A percentile compares a stretch with the other conserved stretches of the same genome.
These are phyloP conservation scores for Egretta garzetta DNA, from an alignment of 2,113 vertebrate species.

Conservation along the genomic window DNA sequence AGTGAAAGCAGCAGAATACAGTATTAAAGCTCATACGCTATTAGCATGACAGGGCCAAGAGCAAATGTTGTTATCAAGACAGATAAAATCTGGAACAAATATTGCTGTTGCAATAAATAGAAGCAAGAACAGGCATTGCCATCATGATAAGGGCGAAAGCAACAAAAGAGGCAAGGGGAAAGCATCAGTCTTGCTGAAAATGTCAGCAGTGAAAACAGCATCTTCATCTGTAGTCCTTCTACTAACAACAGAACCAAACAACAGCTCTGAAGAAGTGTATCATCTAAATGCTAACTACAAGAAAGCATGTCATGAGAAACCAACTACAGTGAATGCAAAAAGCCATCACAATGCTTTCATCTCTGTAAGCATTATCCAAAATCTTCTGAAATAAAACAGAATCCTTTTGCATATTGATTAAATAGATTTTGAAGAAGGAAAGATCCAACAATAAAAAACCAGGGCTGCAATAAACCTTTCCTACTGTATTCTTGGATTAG, in stretches of 20 bases:
- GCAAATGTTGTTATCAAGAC: neutral
- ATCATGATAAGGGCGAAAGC: neutral
- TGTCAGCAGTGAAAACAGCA: neutral
- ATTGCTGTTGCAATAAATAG: neutral
- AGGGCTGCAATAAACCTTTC: neutral
- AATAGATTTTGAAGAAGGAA: neutral
- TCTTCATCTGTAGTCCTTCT: neutral
- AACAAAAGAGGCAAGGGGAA: neutral
- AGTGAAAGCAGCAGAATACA: neutral
- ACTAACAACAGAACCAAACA: neutral
- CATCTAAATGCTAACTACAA: neutral
- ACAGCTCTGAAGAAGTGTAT: neutral
- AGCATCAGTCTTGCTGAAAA: neutral
- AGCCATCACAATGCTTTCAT: rapidly evolving
- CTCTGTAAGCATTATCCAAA: neutral
- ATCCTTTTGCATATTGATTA: neutral
- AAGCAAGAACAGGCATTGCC: neutral
- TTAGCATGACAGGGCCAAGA: rapidly evolving
- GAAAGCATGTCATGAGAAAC: neutral
- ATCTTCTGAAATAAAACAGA: neutral
- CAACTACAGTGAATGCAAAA: neutral
- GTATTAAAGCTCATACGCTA: neutral
- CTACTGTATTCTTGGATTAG: neutral
- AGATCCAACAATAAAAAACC: neutral
- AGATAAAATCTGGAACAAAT: neutral